Percentiles rank a stretch among this genome's conserved stretches.
phyloP scores from a whole-genome alignment of 2,797 vertebrate genomes.

The Sebastes hubbsi region DNA sequence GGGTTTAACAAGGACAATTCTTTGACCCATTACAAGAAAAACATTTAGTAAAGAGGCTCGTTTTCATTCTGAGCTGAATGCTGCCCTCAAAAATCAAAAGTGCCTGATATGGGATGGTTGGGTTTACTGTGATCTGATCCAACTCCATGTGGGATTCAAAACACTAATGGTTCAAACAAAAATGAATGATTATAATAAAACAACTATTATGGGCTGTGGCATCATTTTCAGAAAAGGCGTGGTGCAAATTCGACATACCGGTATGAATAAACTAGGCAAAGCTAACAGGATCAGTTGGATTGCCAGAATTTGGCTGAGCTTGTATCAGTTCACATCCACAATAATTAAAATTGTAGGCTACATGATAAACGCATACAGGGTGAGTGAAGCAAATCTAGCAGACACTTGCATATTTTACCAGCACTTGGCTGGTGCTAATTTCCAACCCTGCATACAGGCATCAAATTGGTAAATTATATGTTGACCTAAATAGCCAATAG shows the following conservation, averaged over 20 bases:
- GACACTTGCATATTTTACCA: too few species aligned
- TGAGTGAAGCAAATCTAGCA: too few species aligned
- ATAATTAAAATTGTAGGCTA: background rate
- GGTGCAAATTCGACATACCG: background rate
- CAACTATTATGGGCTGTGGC: background rate
- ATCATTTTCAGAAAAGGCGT: background rate
- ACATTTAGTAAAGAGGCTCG: background rate
- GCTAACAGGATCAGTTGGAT: background rate
- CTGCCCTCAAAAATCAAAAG: background rate
- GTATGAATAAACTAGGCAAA: background rate
- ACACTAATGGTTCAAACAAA: background rate
- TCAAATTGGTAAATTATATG: background rate
- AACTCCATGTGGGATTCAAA: background rate
- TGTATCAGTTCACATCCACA: background rate
- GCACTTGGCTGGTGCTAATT: too few species aligned
- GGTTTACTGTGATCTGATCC: background rate
- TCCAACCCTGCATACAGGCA: background rate
- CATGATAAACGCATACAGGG: too few species aligned
- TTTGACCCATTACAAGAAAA: background rate
- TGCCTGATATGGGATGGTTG: background rate
- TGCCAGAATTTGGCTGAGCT: background rate
- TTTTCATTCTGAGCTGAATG: background rate
- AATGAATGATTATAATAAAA: background rate
- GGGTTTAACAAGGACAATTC: background rate
- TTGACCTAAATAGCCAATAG: background rate